phyloP scores from a whole-genome alignment of 2,797 vertebrate genomes.

The Masticophis lateralis region DNA sequence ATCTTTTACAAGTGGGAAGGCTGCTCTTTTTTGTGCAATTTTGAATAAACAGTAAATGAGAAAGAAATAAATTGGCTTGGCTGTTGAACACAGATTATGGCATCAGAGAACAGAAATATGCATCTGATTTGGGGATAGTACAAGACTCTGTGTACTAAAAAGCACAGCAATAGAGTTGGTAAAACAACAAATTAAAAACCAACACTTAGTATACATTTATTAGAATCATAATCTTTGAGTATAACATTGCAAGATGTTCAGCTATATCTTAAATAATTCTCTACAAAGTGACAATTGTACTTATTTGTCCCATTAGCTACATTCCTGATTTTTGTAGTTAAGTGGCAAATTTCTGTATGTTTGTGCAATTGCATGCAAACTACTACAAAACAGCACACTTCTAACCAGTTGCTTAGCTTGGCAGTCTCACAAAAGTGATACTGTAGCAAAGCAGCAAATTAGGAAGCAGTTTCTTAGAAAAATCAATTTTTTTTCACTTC shows the following conservation, averaged over 20 bases:
- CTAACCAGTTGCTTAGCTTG: not conserved
- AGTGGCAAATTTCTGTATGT: not conserved
- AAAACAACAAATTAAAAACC: not conserved
- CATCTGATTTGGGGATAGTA: too few species aligned
- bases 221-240: not conserved
- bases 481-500: not conserved
- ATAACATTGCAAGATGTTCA: not conserved
- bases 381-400: not conserved
- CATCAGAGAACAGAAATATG: too few species aligned
- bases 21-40: too few species aligned
- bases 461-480: not conserved
- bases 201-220: not conserved
- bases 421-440: not conserved
- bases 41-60: too few species aligned
- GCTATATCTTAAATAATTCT: not conserved
- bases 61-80: too few species aligned
- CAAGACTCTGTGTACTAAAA: not conserved
- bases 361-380: not conserved
- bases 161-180: not conserved
- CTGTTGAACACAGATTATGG: too few species aligned
- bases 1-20: too few species aligned
- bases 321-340: not conserved
- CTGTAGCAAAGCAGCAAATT: not conserved
- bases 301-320: not conserved
- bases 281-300: not conserved